phyloP scores from a whole-genome alignment of 2,113 vertebrate genomes.

The Esox niger region DNA sequence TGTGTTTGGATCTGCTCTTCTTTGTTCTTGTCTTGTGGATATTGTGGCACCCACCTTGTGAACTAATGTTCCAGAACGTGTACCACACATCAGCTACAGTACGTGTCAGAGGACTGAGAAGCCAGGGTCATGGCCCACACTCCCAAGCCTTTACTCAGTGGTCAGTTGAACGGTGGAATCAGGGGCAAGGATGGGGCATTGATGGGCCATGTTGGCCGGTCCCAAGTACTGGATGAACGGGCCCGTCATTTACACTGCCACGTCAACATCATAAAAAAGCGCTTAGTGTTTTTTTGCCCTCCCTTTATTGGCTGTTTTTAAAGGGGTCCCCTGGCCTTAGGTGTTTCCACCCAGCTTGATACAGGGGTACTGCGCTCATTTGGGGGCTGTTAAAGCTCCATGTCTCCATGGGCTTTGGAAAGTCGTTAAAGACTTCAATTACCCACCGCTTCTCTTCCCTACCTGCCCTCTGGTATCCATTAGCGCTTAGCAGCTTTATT shows the following conservation, averaged over 20 bases:
- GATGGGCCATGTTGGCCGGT: constrained; percentile 27
- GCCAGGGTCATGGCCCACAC: no score
- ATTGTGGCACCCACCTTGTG: no score
- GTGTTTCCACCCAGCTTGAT: constrained; percentile 32
- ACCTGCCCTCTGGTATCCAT: constrained; percentile 47
- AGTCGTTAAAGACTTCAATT: no score
- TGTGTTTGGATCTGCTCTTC: no score
- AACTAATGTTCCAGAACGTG: no score
- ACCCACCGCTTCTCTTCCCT: constrained; percentile 5
- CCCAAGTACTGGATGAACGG: background rate
- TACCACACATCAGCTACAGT: no score
- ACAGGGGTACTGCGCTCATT: constrained; percentile 13
- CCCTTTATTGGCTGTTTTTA: constrained; percentile 28
- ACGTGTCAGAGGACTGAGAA: no score
- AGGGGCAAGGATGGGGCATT: background rate
- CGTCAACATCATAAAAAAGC: background rate
- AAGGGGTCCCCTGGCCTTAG: constrained; percentile 32
- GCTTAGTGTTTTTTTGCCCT: background rate
- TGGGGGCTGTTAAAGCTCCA: constrained; percentile 24
- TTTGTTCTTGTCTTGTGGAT: no score
- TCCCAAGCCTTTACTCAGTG: no score
- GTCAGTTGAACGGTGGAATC: background rate
- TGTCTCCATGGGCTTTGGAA: constrained; percentile 28
- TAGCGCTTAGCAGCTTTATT: constrained; percentile 45
- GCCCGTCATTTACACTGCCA: background rate